These are phyloP conservation scores for Cromileptes altivelis DNA, from an alignment of 2,113 vertebrate genomes.

Conservation along the genomic window DNA sequence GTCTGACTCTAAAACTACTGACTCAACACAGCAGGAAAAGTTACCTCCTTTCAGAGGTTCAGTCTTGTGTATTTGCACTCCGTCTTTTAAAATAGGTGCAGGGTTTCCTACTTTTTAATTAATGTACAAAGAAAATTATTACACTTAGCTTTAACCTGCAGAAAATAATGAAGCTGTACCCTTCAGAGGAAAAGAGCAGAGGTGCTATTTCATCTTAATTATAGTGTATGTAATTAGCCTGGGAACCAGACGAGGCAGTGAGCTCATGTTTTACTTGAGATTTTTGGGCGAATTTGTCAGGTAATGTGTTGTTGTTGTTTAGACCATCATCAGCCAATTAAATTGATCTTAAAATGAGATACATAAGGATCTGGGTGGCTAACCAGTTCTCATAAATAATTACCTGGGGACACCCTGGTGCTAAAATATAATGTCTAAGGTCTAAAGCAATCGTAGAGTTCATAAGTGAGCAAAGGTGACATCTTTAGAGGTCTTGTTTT, in stretches of 20 bases:
- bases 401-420: neutral
- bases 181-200: neutral
- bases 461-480: neutral
- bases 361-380: neutral
- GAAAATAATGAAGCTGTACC: neutral
- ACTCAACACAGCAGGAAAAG: conserved; percentile 2
- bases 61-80: neutral
- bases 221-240: neutral
- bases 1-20: conserved; percentile 68
- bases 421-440: neutral
- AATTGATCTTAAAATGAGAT: neutral
- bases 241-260: no score
- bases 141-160: neutral
- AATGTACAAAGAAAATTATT: neutral
- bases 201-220: neutral
- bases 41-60: neutral
- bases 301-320: neutral
- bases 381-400: neutral
- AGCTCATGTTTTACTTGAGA: no score
- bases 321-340: neutral
- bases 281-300: no score
- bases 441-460: neutral
- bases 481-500: neutral
- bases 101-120: neutral
- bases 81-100: conserved; percentile 6